Percentiles rank a stretch among this genome's conserved stretches.
Conservation (phyloP, 2,113 vertebrate genomes). For the Actinemys pallida region DNA sequence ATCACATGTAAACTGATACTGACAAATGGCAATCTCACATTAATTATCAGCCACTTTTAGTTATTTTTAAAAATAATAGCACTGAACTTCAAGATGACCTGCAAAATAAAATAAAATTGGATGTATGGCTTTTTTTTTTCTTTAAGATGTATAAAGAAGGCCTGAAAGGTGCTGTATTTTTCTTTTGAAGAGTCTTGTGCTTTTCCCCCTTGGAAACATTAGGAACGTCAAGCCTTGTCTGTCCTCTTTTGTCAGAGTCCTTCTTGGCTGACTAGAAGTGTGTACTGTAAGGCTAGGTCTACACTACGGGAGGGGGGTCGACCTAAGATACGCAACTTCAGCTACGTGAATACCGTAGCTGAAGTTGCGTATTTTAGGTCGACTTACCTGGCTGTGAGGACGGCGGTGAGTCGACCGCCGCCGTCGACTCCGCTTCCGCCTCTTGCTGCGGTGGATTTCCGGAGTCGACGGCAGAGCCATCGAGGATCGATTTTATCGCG, state of each 20-base stretch:
- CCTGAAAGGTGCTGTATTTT: background rate
- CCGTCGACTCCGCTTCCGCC: too few relatives aligned
- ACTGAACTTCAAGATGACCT: background rate
- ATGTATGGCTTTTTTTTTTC: background rate
- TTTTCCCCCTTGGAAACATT: background rate
- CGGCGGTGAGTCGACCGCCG: too few relatives aligned
- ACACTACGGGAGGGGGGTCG: too few relatives aligned
- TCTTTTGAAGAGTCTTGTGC: accelerated
- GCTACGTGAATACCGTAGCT: too few relatives aligned
- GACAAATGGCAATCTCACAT: background rate
- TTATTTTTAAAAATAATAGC: background rate
- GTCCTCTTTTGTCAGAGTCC: background rate
- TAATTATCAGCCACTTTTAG: background rate
- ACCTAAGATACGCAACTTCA: too few relatives aligned
- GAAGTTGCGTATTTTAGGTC: too few relatives aligned
- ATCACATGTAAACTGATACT: background rate
- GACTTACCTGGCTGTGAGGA: too few relatives aligned
- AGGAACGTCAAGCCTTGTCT: background rate
- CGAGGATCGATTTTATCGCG: too few relatives aligned
- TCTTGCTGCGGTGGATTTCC: too few relatives aligned
- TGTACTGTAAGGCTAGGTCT: background rate
- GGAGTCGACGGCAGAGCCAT: too few relatives aligned
- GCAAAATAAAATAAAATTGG: background rate
- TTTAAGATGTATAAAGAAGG: accelerated
- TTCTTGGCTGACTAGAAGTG: accelerated